Conservation (phyloP, 2,113 vertebrate genomes). For the Martes martes region DNA sequence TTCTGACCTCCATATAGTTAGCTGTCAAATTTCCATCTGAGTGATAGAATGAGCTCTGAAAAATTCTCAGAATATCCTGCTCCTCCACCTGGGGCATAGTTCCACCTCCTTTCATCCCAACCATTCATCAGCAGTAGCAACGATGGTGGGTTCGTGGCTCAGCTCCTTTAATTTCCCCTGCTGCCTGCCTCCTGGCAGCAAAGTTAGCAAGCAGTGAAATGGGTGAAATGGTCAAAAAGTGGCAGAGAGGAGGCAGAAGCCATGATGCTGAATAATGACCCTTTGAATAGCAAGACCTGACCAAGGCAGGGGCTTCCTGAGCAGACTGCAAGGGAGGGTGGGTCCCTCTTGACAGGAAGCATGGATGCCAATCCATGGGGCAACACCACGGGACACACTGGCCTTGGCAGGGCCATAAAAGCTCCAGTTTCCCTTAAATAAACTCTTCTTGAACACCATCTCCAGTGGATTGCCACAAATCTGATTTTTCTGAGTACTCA, state of each 20-base stretch:
- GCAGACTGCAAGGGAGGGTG: background rate
- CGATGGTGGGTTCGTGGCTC: background rate
- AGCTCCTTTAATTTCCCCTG: constrained; percentile 13
- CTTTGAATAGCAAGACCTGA: constrained; percentile 15
- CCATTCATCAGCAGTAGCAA: background rate
- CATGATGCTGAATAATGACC: constrained; percentile 25
- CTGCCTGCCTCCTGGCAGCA: background rate
- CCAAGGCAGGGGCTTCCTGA: background rate
- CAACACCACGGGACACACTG: background rate
- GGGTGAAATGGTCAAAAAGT: background rate
- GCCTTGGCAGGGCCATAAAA: constrained; percentile 41
- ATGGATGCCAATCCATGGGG: background rate
- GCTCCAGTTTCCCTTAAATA: constrained; percentile 36
- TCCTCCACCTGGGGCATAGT: background rate
- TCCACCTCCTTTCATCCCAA: background rate
- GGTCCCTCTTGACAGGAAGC: background rate
- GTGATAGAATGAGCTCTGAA: background rate
- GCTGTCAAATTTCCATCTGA: background rate
- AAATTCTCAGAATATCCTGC: background rate
- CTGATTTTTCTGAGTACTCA: constrained; percentile 42
- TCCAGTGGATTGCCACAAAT: constrained; percentile 48
- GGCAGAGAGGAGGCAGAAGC: background rate
- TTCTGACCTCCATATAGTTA: background rate
- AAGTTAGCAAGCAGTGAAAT: background rate
- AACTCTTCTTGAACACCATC: constrained; percentile 46